Evolutionary conservation across 2,113 vertebrate genomes (phyloP).

Genomic region (Aegithalos caudatus): DNA sequence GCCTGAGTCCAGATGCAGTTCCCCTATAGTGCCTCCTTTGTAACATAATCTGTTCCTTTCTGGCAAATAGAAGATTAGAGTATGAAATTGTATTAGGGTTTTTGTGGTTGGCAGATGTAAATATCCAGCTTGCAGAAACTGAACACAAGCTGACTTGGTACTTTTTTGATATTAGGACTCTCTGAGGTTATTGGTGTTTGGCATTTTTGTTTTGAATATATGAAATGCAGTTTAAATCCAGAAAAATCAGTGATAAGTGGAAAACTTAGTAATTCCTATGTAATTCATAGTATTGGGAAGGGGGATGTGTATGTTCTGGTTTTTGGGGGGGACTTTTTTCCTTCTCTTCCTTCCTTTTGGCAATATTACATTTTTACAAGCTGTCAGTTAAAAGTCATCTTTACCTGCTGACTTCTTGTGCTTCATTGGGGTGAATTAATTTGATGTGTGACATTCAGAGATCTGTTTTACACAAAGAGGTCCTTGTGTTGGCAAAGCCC

Average conservation of each 20-base stretch:
- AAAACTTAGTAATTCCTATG: neutral
- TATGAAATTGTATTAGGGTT: neutral
- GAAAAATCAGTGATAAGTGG: neutral
- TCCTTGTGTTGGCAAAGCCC: neutral
- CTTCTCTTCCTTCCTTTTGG: neutral
- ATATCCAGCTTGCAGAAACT: neutral
- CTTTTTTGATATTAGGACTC: neutral
- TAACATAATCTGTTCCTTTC: neutral
- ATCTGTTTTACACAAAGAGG: neutral
- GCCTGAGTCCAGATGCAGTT: neutral
- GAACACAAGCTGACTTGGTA: neutral
- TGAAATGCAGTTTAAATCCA: neutral
- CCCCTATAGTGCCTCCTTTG: neutral
- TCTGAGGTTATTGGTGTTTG: neutral
- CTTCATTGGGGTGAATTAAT: neutral
- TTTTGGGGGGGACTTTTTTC: neutral
- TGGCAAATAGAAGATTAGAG: neutral
- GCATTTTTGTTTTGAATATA: neutral
- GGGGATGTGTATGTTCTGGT: accelerated
- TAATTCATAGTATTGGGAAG: neutral
- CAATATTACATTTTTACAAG: neutral
- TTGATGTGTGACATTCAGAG: neutral
- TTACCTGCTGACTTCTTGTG: neutral
- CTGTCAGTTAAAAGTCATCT: neutral
- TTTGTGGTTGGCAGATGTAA: neutral